A percentile compares a stretch with the other conserved stretches of the same genome.
These are phyloP conservation scores for Solenopsis fugax DNA, from an alignment of 1,140 invertebrate species.

Conservation along the genomic window DNA sequence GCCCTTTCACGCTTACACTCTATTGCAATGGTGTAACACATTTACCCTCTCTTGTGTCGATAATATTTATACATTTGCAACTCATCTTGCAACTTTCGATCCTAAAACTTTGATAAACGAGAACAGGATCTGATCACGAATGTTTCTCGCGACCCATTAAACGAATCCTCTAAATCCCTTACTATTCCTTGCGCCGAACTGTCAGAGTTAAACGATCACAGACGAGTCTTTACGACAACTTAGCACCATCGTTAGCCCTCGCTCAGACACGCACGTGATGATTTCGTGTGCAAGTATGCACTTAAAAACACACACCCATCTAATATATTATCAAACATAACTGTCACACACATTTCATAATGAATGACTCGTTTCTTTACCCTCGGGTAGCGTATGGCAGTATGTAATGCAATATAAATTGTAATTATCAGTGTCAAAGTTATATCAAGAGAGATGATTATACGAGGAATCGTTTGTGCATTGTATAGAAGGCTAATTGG, in stretches of 20 bases:
- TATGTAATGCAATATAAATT: neutral
- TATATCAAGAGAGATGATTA: no score
- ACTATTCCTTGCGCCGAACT: neutral
- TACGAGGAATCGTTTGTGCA: neutral
- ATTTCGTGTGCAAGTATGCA: constrained; percentile 1
- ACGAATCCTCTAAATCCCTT: constrained; percentile 36
- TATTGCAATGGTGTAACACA: neutral
- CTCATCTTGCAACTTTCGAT: neutral
- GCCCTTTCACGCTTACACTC: neutral
- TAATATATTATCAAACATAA: constrained; percentile 35
- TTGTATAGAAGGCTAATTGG: neutral
- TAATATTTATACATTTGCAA: constrained; percentile 35
- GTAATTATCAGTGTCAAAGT: neutral
- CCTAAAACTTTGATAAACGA: constrained; percentile 19
- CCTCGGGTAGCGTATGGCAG: neutral
- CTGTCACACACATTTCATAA: neutral
- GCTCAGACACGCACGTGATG: neutral
- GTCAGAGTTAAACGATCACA: constrained; percentile 42
- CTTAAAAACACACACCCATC: neutral
- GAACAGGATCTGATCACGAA: constrained; percentile 35
- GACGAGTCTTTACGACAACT: constrained; percentile 50
- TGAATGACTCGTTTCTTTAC: constrained; percentile 30
- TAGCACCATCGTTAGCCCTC: constrained; percentile 16
- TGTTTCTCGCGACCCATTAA: constrained; percentile 53
- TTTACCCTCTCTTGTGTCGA: constrained; percentile 30